phyloP scores from a whole-genome alignment of 2,113 vertebrate species.

The Nothobranchius furzeri region DNA sequence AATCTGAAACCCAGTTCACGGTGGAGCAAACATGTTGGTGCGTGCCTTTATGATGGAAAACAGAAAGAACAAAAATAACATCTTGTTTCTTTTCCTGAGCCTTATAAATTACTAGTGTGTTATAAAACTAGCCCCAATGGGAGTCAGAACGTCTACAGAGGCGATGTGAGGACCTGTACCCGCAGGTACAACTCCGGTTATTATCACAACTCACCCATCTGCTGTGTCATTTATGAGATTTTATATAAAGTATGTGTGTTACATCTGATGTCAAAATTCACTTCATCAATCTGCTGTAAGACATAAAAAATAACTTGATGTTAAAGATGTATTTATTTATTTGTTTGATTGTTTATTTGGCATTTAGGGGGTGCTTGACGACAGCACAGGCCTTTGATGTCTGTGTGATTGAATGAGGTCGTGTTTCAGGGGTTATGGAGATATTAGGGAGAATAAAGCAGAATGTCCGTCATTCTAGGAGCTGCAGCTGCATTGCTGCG shows the following conservation, averaged over 20 bases:
- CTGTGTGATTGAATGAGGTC: conserved; percentile 23
- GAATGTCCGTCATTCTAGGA: conserved; percentile 35
- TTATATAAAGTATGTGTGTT: too few species aligned
- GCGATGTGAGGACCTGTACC: conserved; percentile 16
- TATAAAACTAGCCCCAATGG: conserved; percentile 7
- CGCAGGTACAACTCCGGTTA: conserved; percentile 43
- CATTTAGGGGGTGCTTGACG: conserved; percentile 19
- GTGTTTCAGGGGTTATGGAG: conserved; percentile 26
- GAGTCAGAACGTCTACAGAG: conserved; percentile 38
- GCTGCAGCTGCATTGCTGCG: conserved; percentile 52
- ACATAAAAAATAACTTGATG: too few species aligned
- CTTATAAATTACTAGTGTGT: conserved; percentile 26
- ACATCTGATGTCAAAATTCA: too few species aligned
- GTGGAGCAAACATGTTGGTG: neutral
- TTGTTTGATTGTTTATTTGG: neutral
- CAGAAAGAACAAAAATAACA: neutral
- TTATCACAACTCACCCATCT: too few species aligned
- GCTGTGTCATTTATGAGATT: too few species aligned
- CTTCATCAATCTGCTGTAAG: too few species aligned
- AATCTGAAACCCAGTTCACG: neutral
- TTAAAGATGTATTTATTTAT: too few species aligned
- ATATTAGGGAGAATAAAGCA: conserved; percentile 49
- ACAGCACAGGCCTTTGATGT: conserved; percentile 4
- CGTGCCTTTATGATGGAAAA: conserved; percentile 1
- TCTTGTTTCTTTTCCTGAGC: neutral